Conservation (phyloP, 2,888 invertebrate genomes). For the Xanthia icteritia region DNA sequence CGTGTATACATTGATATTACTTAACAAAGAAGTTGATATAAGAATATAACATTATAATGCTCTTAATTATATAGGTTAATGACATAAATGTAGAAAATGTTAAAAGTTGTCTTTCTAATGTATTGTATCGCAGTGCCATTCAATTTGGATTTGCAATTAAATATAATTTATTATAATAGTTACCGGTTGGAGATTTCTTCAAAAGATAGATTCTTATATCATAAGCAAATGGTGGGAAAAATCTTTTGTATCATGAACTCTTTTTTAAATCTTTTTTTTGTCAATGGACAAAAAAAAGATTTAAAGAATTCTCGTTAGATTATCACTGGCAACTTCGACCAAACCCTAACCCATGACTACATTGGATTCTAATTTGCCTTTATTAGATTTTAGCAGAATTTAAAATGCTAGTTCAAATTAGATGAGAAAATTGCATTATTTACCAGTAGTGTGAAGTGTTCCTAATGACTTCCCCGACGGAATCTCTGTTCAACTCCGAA, state of each 20-base stretch:
- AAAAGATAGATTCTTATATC: not conserved
- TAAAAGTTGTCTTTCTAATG: not conserved
- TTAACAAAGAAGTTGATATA: not conserved
- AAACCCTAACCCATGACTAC: slow-evolving; percentile 70
- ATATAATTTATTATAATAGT: not conserved
- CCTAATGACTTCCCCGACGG: slow-evolving; percentile 72
- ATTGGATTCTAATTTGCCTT: slow-evolving; percentile 86
- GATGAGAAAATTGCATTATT: slow-evolving; percentile 82
- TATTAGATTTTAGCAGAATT: slow-evolving; percentile 87
- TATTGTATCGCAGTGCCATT: not conserved
- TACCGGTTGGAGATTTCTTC: not conserved
- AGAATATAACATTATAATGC: not conserved
- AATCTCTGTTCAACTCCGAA: slow-evolving; percentile 70
- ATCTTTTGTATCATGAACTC: not conserved
- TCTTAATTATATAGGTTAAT: not conserved
- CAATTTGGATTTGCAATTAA: not conserved
- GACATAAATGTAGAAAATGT: not conserved
- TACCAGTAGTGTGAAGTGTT: slow-evolving; percentile 75
- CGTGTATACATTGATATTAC: not conserved
- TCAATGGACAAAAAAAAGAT: not conserved
- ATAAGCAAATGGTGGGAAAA: not conserved
- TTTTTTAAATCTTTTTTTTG: too few relatives aligned
- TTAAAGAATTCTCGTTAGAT: not conserved
- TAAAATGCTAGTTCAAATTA: slow-evolving; percentile 83
- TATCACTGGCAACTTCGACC: slow-evolving; percentile 51